Evolutionary conservation across 2,797 vertebrate genomes (phyloP).

Genomic region (Eremophila alpestris): DNA sequence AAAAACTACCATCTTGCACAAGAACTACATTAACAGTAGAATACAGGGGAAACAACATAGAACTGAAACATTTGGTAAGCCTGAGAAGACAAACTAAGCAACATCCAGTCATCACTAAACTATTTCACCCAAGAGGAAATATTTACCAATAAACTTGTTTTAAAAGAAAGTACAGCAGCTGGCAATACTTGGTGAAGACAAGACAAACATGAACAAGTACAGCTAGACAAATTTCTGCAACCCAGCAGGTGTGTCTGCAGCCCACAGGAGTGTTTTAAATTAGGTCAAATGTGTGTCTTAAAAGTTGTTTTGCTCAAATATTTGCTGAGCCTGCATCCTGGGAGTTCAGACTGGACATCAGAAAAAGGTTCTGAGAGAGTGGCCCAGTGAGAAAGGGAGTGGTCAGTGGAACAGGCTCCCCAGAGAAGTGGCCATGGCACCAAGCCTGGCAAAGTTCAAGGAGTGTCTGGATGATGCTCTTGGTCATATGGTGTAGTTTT

Average conservation of each 20-base stretch:
- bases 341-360: background rate
- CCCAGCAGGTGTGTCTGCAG: background rate
- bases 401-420: background rate
- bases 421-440: background rate
- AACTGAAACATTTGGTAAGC: background rate
- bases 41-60: background rate
- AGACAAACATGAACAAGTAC: background rate
- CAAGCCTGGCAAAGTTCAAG: background rate
- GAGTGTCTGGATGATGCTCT: background rate
- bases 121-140: background rate
- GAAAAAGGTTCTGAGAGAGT: background rate
- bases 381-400: background rate
- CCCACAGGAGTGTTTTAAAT: background rate
- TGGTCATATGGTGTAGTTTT: background rate
- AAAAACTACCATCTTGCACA: background rate
- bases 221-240: background rate
- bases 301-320: background rate
- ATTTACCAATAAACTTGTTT: background rate
- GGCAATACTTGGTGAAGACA: background rate
- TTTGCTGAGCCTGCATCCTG: background rate
- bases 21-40: background rate
- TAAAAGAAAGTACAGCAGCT: background rate
- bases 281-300: background rate
- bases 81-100: background rate
- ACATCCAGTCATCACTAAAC: background rate